A percentile compares a stretch with the other conserved stretches of the same genome.
Conservation (phyloP, 2,797 vertebrate species). For the Tadarida brasiliensis region DNA sequence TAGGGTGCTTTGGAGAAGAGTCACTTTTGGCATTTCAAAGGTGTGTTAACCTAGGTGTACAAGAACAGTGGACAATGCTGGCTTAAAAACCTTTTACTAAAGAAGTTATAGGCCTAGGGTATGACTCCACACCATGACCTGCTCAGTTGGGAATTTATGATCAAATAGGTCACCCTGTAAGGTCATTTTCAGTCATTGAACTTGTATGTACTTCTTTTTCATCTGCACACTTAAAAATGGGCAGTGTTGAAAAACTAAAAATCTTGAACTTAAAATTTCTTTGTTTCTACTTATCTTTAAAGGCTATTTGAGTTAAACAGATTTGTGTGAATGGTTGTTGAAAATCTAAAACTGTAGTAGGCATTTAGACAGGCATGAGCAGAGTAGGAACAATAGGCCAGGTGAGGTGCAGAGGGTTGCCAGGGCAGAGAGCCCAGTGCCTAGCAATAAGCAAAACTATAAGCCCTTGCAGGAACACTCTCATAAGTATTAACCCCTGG, state of each 20-base stretch:
- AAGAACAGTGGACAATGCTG: background rate
- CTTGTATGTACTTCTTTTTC: background rate
- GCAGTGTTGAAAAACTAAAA: background rate
- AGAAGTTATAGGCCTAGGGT: background rate
- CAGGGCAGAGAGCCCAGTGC: background rate
- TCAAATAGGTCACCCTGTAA: background rate
- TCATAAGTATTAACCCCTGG: background rate
- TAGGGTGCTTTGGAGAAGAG: background rate
- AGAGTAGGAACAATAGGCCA: background rate
- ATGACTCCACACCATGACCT: background rate
- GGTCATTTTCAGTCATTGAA: background rate
- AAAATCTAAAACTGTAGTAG: background rate
- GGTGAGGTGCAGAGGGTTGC: background rate
- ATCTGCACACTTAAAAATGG: background rate
- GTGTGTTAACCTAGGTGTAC: background rate
- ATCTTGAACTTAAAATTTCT: constrained; percentile 6
- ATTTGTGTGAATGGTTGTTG: background rate
- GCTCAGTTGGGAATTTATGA: background rate
- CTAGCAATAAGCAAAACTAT: background rate
- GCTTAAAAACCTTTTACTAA: background rate
- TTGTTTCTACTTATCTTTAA: background rate
- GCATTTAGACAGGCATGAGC: background rate
- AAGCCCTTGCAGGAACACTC: background rate
- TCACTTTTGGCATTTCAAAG: background rate
- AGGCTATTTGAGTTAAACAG: background rate